phyloP scores from a whole-genome alignment of 1,140 invertebrate species.

The Mactra quadrangularis region DNA sequence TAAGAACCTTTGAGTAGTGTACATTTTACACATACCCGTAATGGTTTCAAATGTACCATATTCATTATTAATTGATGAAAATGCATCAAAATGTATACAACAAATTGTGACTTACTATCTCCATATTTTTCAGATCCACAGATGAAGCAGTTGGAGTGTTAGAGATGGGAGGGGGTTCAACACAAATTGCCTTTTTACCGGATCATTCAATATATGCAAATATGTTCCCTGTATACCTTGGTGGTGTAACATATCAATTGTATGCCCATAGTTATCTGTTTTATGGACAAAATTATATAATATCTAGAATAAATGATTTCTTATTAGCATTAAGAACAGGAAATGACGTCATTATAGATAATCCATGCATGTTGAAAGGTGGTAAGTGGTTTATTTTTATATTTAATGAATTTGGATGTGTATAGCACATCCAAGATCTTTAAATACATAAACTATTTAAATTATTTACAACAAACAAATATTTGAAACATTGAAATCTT shows the following conservation, averaged over 20 bases:
- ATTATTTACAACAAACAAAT: neutral
- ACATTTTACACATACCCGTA: no score
- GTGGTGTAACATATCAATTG: slow-evolving; percentile 81
- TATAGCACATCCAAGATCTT: no score
- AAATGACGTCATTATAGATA: slow-evolving; percentile 36
- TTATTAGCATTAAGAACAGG: slow-evolving; percentile 48
- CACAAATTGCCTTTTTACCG: slow-evolving; percentile 85
- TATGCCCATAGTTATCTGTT: slow-evolving; percentile 85
- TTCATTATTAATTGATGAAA: no score
- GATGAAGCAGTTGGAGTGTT: slow-evolving; percentile 82
- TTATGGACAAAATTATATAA: slow-evolving; percentile 82
- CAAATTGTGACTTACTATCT: no score
- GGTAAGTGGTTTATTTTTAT: slow-evolving; percentile 34
- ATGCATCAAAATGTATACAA: no score
- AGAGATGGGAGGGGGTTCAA: slow-evolving; percentile 86
- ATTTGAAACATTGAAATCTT: no score
- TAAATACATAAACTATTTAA: no score
- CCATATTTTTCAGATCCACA: slow-evolving; percentile 54
- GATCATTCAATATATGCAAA: slow-evolving; percentile 74
- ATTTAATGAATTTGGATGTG: neutral
- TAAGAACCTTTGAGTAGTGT: no score
- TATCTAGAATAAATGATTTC: slow-evolving; percentile 66
- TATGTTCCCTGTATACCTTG: slow-evolving; percentile 81
- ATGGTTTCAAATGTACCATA: no score
- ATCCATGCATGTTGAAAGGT: slow-evolving; percentile 80